Evolutionary conservation across 2,888 invertebrate species (phyloP), one percentile per base, ranked within the genome.

Genomic region (Zygaena filipendulae): DNA sequence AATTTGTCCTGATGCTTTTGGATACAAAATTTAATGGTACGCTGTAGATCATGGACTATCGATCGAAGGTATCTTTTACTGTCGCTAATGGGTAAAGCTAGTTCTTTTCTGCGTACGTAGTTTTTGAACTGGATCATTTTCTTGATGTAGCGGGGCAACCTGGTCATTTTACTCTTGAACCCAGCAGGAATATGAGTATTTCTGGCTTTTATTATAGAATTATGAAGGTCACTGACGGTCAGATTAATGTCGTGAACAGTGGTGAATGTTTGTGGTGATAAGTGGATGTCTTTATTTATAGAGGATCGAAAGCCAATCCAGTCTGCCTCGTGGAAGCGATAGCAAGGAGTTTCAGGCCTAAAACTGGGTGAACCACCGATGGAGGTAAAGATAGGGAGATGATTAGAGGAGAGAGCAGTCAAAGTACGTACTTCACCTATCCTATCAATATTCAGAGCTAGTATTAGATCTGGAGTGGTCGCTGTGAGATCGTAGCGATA

Each of bases 391-490:
- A 34, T 13, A n/a, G 32, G 32, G 2, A 28, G 11, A n/a, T 32
- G 32, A 11, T 32, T 32, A n/a, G 32, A 32, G 2, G 32, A 32
- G 4, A 32, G 13, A 2, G 27, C 25, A 8, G 22, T 9, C 3
- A 25, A 5, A 2, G 24, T 19, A 8, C 9, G n/a, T 3, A 25
- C 3, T 6, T 21, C 11, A 14, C 6, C 11, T 7, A 29, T 10
- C 10, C 10, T 4, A 3, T 11, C 8, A 11, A 21, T 11, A 23
- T 29, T 22, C 2, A 9, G 21, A 7, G 23, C 5, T 4, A 34
- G 16, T 1, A 34, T 11, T 6, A 34, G 11, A 13, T 34, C 34
- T 3, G 34, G 30, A 4, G 11, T 28, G 3, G 34, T 21, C 1
- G 25, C 9, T 2, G n/a, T n/a, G 11, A 14, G 25, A 25, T 22